Conservation (phyloP, 2,113 vertebrate genomes). For the Sylvia atricapilla region DNA sequence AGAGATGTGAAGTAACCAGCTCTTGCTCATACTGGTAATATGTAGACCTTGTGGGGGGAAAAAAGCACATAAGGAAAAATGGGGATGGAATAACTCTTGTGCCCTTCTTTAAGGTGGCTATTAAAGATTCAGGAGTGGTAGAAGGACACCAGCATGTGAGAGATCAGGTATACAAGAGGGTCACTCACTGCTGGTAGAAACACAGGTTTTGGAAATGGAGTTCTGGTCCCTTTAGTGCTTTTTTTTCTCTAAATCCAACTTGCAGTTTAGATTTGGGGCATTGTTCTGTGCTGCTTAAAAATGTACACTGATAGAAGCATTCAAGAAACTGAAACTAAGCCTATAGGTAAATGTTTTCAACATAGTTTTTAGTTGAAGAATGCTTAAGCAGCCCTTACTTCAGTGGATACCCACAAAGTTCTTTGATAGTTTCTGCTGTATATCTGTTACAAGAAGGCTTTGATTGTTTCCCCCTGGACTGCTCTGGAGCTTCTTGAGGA, state of each 20-base stretch:
- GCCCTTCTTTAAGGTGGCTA: not conserved
- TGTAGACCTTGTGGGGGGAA: not conserved
- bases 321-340: not conserved
- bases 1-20: not conserved
- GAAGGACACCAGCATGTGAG: not conserved
- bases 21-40: not conserved
- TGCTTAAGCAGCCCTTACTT: not conserved
- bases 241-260: not conserved
- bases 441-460: not conserved
- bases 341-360: not conserved
- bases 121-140: not conserved
- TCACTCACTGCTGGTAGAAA: not conserved
- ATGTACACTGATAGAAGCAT: not conserved
- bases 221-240: not conserved
- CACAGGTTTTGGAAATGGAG: not conserved
- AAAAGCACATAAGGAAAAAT: not conserved
- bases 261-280: not conserved
- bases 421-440: not conserved
- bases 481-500: not conserved
- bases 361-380: not conserved
- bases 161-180: not conserved
- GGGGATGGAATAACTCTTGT: not conserved
- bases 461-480: not conserved
- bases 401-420: not conserved
- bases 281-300: not conserved